Conservation (phyloP, 2,888 invertebrate genomes). For the Melieria omissa region DNA sequence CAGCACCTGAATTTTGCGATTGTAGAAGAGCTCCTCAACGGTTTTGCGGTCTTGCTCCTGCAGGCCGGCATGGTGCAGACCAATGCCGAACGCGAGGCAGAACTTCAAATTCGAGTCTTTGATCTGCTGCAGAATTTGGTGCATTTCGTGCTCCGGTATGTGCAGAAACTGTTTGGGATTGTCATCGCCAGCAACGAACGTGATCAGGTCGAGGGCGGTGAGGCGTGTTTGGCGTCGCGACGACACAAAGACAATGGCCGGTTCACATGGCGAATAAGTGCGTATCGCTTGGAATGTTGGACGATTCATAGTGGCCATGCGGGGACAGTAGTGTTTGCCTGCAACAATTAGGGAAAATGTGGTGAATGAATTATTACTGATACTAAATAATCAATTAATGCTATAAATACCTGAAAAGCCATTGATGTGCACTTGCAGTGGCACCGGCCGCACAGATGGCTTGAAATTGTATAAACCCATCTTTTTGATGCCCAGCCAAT, state of each 20-base stretch:
- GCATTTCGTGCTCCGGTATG: conserved; percentile 87
- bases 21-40: conserved; percentile 93
- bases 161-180: conserved; percentile 96
- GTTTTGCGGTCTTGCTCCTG: conserved; percentile 90
- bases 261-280: conserved; percentile 91
- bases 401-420: conserved; percentile 84
- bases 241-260: conserved; percentile 94
- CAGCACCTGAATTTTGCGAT: conserved; percentile 95
- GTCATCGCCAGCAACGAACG: conserved; percentile 88
- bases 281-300: conserved; percentile 96
- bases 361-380: no score
- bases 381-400: neutral
- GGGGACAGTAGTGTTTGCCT: conserved; percentile 94
- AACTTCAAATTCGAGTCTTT: conserved; percentile 92
- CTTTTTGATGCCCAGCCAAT: conserved; percentile 91
- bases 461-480: conserved; percentile 97
- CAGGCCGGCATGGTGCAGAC: conserved; percentile 97
- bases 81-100: conserved; percentile 96
- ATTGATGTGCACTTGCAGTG: conserved; percentile 88
- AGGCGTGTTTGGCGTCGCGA: conserved; percentile 95
- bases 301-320: conserved; percentile 99
- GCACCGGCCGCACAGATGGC: conserved; percentile 97
- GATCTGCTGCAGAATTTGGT: conserved; percentile 77
- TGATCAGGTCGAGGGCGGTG: conserved; percentile 94
- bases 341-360: conserved; percentile 7